phyloP scores from a whole-genome alignment of 2,888 invertebrate species.

The Leptogaster cylindrica region DNA sequence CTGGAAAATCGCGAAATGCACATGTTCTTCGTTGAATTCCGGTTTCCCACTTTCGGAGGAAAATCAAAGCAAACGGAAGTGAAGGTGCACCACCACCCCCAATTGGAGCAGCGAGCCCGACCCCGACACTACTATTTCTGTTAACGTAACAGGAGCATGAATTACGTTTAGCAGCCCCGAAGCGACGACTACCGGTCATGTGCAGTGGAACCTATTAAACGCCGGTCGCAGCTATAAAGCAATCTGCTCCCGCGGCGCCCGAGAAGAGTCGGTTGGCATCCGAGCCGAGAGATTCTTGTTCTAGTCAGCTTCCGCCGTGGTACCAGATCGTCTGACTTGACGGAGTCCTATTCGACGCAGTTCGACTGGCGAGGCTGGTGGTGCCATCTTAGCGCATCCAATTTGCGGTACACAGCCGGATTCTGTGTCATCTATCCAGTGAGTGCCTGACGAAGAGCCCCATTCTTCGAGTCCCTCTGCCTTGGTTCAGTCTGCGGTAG shows the following conservation, averaged over 20 bases:
- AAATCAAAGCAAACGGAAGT: not conserved
- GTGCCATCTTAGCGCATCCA: not conserved
- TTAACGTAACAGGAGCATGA: not conserved
- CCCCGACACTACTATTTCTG: not conserved
- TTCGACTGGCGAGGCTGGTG: not conserved
- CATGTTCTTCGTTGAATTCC: not conserved
- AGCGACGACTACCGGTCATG: not conserved
- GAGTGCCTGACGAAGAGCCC: not conserved
- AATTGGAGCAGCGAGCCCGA: not conserved
- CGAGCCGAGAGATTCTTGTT: not conserved
- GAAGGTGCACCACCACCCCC: not conserved
- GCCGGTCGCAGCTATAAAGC: not conserved
- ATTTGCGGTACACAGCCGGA: not conserved
- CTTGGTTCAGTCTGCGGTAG: not conserved
- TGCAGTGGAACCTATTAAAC: not conserved
- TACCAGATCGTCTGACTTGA: conserved; percentile 15
- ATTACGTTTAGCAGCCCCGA: not conserved
- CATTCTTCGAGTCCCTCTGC: not conserved
- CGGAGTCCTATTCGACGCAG: not conserved
- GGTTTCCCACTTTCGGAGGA: not conserved
- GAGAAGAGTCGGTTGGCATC: not conserved
- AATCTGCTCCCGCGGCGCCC: not conserved
- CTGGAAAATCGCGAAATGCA: no score
- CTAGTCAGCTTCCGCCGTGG: conserved; percentile 1
- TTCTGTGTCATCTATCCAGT: not conserved